Evolutionary conservation across 1,140 invertebrate species (phyloP).

Genomic region (Lasaia peninsularis): DNA sequence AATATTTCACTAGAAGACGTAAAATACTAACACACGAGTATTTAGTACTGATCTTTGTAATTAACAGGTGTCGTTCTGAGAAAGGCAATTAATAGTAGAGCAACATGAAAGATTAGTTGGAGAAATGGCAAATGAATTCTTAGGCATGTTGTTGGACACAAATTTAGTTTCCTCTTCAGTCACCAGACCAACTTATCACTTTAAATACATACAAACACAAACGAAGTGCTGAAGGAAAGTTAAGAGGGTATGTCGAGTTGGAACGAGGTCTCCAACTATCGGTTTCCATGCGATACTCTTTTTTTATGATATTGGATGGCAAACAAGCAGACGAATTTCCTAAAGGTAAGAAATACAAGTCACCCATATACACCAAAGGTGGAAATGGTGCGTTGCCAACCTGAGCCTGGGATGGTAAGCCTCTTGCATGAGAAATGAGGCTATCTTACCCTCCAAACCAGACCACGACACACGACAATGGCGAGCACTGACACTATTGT

Average conservation of each 20-base stretch:
- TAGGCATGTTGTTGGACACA: slow-evolving; percentile 34
- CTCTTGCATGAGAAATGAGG: too few species aligned
- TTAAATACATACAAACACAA: slow-evolving; percentile 68
- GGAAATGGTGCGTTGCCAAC: too few species aligned
- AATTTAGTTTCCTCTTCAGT: slow-evolving; percentile 55
- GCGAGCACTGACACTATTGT: too few species aligned
- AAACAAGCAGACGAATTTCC: too few species aligned
- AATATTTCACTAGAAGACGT: neutral
- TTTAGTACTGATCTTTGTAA: neutral
- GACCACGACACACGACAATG: too few species aligned
- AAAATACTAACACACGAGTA: neutral
- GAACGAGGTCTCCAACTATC: slow-evolving; percentile 19
- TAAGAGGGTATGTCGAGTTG: slow-evolving; percentile 53
- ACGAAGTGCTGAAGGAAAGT: slow-evolving; percentile 69
- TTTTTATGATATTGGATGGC: too few species aligned
- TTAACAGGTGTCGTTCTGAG: slow-evolving; percentile 10
- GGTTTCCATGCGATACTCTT: neutral
- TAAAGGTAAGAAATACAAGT: too few species aligned
- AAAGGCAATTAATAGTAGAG: neutral
- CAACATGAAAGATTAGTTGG: slow-evolving; percentile 21
- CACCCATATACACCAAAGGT: too few species aligned
- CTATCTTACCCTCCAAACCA: too few species aligned
- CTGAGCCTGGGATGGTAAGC: too few species aligned
- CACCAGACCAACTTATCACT: slow-evolving; percentile 61
- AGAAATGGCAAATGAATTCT: slow-evolving; percentile 51